phyloP scores from a whole-genome alignment of 1,140 invertebrate species.

The Euschistus heros region DNA sequence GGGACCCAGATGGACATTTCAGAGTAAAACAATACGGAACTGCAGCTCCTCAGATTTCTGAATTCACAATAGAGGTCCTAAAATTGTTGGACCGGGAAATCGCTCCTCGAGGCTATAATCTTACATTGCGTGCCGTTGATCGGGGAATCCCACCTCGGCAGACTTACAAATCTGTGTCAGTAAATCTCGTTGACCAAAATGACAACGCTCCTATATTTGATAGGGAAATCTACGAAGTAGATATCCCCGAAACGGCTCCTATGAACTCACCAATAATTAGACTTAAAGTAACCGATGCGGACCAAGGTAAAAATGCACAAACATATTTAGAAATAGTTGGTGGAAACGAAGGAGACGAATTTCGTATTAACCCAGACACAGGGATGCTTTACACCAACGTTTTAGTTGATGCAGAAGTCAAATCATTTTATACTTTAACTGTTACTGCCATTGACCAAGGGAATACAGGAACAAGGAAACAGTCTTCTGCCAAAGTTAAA shows the following conservation, averaged over 20 bases:
- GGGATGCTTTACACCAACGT: conserved; percentile 81
- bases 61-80: conserved; percentile 66
- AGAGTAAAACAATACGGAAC: conserved; percentile 44
- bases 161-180: conserved; percentile 62
- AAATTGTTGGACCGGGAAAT: conserved; percentile 63
- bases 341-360: conserved; percentile 82
- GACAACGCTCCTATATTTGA: conserved; percentile 83
- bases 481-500: conserved; percentile 81
- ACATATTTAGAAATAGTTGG: conserved; percentile 82
- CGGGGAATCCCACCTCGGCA: conserved; percentile 63
- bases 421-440: conserved; percentile 79
- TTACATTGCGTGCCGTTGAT: conserved; percentile 76
- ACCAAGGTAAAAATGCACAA: conserved; percentile 68
- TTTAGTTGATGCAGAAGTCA: conserved; percentile 74
- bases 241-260: conserved; percentile 78
- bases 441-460: conserved; percentile 84
- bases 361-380: conserved; percentile 73
- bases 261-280: conserved; percentile 76
- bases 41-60: conserved; percentile 40
- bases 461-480: conserved; percentile 67
- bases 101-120: conserved; percentile 68
- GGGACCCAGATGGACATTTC: conserved; percentile 80
- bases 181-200: conserved; percentile 67
- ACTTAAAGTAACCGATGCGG: conserved; percentile 74
- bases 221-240: conserved; percentile 75